Evolutionary conservation across 1,140 invertebrate genomes (phyloP).

Genomic region (Brachystomella parvula): DNA sequence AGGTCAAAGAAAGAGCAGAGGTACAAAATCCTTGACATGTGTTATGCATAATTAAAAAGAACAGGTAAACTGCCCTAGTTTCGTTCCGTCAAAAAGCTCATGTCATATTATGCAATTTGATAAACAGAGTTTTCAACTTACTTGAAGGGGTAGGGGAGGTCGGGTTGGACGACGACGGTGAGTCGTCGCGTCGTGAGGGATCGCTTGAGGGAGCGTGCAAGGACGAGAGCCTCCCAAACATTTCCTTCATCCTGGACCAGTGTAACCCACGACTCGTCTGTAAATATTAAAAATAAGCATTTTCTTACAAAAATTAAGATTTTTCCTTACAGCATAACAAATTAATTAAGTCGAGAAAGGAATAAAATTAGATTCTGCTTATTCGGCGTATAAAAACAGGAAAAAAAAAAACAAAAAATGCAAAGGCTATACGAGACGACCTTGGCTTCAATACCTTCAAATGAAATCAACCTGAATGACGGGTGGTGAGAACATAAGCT

Average conservation of each 20-base stretch:
- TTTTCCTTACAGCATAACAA: too few species aligned
- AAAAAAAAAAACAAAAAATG: background rate
- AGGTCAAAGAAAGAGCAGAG: too few species aligned
- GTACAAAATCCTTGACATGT: background rate
- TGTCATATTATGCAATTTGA: background rate
- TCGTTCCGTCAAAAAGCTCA: background rate
- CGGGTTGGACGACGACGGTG: background rate
- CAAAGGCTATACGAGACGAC: background rate
- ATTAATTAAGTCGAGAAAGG: background rate
- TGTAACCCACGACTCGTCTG: background rate
- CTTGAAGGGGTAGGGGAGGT: background rate
- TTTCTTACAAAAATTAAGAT: background rate
- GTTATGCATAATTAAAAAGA: background rate
- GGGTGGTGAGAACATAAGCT: too few species aligned
- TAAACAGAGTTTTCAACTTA: background rate
- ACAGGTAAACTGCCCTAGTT: background rate
- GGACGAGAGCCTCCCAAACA: constrained; percentile 4
- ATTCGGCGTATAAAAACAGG: background rate
- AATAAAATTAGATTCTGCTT: background rate
- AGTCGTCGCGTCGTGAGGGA: background rate
- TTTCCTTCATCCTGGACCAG: background rate
- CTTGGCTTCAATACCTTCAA: background rate
- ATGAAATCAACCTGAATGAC: background rate
- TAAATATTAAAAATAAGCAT: background rate
- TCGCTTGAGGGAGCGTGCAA: background rate